These are phyloP conservation scores for Mobula hypostoma DNA, from an alignment of 2,113 vertebrate species.

Conservation along the genomic window DNA sequence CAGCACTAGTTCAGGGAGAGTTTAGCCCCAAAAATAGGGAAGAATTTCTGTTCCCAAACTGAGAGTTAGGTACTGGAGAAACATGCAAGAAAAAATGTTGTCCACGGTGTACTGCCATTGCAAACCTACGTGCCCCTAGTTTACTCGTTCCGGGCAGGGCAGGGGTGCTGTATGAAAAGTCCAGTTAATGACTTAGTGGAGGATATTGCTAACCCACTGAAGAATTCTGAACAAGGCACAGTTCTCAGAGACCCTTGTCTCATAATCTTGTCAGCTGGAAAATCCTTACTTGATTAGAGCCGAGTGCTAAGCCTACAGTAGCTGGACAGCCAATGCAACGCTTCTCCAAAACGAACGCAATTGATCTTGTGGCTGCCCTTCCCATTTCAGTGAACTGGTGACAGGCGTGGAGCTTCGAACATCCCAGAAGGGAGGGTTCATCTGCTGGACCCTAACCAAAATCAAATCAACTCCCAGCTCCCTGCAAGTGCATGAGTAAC, in stretches of 20 bases:
- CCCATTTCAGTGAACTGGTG: not conserved
- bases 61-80: not conserved
- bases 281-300: not conserved
- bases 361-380: not conserved
- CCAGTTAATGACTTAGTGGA: not conserved
- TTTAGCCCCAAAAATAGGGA: not conserved
- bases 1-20: not conserved
- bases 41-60: not conserved
- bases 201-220: not conserved
- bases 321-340: not conserved
- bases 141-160: not conserved
- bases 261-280: not conserved
- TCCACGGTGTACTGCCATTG: not conserved
- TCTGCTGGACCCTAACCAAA: not conserved
- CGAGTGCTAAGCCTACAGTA: not conserved
- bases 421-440: not conserved
- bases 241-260: too few species aligned
- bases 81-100: not conserved
- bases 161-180: not conserved
- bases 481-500: too few species aligned
- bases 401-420: not conserved
- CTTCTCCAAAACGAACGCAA: not conserved
- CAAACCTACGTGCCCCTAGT: not conserved
- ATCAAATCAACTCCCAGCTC: not conserved
- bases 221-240: not conserved